Evolutionary conservation across 2,888 invertebrate species (phyloP), one percentile per base, ranked within the genome.

Genomic region (Acanthacorydalis orientalis): DNA sequence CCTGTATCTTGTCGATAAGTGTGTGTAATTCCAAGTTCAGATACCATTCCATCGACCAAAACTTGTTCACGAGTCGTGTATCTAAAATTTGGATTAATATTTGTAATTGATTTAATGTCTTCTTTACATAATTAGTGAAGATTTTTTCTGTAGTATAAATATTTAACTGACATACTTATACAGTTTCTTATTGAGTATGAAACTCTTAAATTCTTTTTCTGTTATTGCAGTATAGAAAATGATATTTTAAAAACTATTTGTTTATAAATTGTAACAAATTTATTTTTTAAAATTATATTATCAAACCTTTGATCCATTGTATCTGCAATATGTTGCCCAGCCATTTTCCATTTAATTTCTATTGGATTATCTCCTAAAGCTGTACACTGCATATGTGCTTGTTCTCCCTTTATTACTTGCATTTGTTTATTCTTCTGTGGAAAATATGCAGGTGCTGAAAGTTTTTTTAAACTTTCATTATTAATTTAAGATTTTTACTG

Each of bases 1-100:
- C 90, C 91, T 1, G 91, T 88, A 67, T 93, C 92, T 60, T 86
- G 85, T 50, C 91, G 72, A 56, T 83, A 83, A 11, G 89, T 87
- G 56, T 87, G 83, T 50, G 83, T 74, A 53, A 93, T 83, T 53
- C 85, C 83, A 53, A 93, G 69, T 60, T 87, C 84, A 2, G 91
- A 91, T 46, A 88, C 83, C 67, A 83, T 77, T 31, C 88, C 86
- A 59, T 84, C 84, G 54, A 81, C 83, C 50, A 85, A 66, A 16
- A 78, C 73, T 68, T 85, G 84, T 61, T 84, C 83, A 50, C 84
- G 70, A 53, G 84, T 78, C 41, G 80, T 77, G 60, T 83, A 85
- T 59, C 80, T 77, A 58, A 40, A 50, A 41, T 38, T 15, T 7
- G 6, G 35, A 32, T n/a, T 11, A 1, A 23, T 23, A 23, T 23